Evolutionary conservation across 2,888 invertebrate species (phyloP), one percentile per base, ranked within the genome.

Genomic region (Protodeltote pygarga): DNA sequence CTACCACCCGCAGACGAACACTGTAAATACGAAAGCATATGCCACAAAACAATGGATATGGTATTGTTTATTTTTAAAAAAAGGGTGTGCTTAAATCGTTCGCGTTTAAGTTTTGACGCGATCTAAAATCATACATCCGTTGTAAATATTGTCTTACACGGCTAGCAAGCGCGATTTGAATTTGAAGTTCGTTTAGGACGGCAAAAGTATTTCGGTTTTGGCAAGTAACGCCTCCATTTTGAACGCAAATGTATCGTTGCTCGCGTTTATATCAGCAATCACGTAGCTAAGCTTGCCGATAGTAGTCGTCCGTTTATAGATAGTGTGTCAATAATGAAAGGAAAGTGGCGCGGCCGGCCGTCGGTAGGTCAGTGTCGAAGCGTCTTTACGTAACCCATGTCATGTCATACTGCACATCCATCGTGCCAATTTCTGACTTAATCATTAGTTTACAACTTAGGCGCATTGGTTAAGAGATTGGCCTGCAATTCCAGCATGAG

Each of bases 271-370:
- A 64, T 75, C 65, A 59, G 45, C 64, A 60, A 71, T 75, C 79
- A 81, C 77, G 77, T 83, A 73, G 70, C 61, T 64, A 48, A 72
- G 67, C 71, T 72, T 54, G 63, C 72, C 75, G 79, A 79, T 81
- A 77, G 75, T 78, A 37, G 75, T 75, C 78, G 77, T 73, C 77
- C 78, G 79, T 77, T 77, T 83, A 79, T 78, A 82, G 83, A 85
- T 83, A 81, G 87, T 89, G 87, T 89, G 91, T 89, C 89, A 89
- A 89, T 89, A 89, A 85, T 85, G 87, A 90, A 89, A 89, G 83
- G 89, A 89, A 91, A 91, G 91, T 90, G 81, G 88, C 84, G 77
- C 90, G 81, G 65, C 71, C 71, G 79, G 68, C 79, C 75, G 73
- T 63, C 79, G 84, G 85, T 90, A 81, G 92, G 92, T 91, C 92